A percentile compares a stretch with the other conserved stretches of the same genome.
These are phyloP conservation scores for Philopedon plagiatum DNA, from an alignment of 2,888 invertebrate species.

Conservation along the genomic window DNA sequence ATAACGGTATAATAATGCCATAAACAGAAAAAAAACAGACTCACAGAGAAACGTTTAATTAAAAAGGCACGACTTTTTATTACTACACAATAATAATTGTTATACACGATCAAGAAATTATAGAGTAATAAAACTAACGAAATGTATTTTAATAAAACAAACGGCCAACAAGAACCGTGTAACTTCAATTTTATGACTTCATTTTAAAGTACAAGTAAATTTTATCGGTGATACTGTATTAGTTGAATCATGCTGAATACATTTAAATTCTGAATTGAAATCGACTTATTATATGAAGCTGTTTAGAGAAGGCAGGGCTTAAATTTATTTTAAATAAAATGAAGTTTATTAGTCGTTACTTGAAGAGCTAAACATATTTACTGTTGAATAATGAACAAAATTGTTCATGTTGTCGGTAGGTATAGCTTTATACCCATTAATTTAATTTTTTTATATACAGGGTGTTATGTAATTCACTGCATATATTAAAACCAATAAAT, in stretches of 20 bases:
- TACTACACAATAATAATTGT: slow-evolving; percentile 27
- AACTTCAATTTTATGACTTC: slow-evolving; percentile 35
- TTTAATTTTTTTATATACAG: no score
- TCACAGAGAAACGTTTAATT: background rate
- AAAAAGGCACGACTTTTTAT: slow-evolving; percentile 17
- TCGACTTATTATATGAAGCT: slow-evolving; percentile 13
- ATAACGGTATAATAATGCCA: background rate
- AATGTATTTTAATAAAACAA: slow-evolving; percentile 24
- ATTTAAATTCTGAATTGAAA: slow-evolving; percentile 24
- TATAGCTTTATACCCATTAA: no score
- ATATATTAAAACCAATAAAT: no score
- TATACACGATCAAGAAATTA: slow-evolving; percentile 29
- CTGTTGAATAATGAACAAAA: no score
- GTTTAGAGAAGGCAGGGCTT: background rate
- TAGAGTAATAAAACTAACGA: slow-evolving; percentile 21
- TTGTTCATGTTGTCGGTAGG: no score
- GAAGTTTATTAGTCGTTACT: no score
- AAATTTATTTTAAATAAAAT: background rate
- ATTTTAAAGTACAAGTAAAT: slow-evolving; percentile 31
- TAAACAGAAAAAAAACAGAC: background rate
- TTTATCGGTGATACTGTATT: slow-evolving; percentile 23
- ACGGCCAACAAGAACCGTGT: slow-evolving; percentile 24
- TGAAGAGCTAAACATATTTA: no score
- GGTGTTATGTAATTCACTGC: no score
- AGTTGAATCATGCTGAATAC: slow-evolving; percentile 18